Percentiles rank a stretch among this genome's conserved stretches.
Evolutionary conservation across 2,113 vertebrate species (phyloP).

Genomic region (Aix galericulata): DNA sequence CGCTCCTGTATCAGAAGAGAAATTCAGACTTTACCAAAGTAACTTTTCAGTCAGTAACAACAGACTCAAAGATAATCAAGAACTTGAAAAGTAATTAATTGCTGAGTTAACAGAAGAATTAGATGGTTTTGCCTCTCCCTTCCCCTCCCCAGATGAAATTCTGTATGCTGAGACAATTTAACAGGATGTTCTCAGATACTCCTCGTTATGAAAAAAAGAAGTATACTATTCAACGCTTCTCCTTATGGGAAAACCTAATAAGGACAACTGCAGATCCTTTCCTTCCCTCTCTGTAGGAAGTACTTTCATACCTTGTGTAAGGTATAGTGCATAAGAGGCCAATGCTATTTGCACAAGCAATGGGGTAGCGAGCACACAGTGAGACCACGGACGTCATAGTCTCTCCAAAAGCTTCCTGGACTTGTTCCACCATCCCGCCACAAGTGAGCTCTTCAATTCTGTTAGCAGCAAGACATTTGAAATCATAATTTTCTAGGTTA

Average conservation of each 20-base stretch:
- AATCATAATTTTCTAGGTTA: background rate
- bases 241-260: background rate
- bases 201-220: background rate
- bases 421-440: constrained; percentile 97
- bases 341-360: constrained; percentile 97
- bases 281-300: background rate
- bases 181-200: background rate
- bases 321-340: constrained; percentile 96
- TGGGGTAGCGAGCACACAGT: constrained; percentile 94
- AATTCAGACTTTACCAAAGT: background rate
- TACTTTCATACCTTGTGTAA: constrained; percentile 86
- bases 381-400: constrained; percentile 99
- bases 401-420: constrained; percentile 97
- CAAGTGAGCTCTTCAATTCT: constrained; percentile 97
- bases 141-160: background rate
- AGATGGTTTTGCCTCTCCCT: background rate
- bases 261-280: background rate
- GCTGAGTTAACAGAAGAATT: background rate
- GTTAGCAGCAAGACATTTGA: background rate
- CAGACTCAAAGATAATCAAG: background rate
- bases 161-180: background rate
- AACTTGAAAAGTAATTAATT: background rate
- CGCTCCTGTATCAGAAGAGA: constrained; percentile 80
- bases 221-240: rapidly evolving
- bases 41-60: background rate